Evolutionary conservation across 2,113 vertebrate species (phyloP).

Genomic region (Numida meleagris): DNA sequence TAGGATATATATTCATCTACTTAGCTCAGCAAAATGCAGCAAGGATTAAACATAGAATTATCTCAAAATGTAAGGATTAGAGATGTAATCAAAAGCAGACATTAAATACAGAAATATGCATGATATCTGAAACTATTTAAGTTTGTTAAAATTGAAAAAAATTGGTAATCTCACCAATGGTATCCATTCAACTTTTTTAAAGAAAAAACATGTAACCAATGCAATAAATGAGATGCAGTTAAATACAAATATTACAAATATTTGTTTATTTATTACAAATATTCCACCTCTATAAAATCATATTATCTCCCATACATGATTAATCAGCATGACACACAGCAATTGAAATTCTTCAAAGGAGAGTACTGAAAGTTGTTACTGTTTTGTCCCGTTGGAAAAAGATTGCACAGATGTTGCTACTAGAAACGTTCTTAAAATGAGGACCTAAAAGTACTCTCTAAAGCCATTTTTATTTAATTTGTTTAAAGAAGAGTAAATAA

Average conservation of each 20-base stretch:
- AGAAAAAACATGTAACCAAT: not conserved
- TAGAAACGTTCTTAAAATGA: not conserved
- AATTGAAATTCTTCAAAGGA: not conserved
- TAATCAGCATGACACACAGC: not conserved
- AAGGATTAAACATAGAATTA: not conserved
- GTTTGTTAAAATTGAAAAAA: not conserved
- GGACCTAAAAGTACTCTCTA: not conserved
- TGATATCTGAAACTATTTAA: not conserved
- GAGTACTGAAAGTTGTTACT: not conserved
- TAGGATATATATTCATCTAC: not conserved
- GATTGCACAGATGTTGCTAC: not conserved
- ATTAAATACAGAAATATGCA: not conserved
- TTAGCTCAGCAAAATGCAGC: not conserved
- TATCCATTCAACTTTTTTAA: not conserved
- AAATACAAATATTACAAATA: not conserved
- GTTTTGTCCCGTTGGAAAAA: not conserved
- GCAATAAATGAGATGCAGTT: not conserved
- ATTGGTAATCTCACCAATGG: no score
- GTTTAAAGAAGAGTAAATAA: conserved; percentile 48
- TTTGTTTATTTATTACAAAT: no score
- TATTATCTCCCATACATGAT: not conserved
- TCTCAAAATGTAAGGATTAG: not conserved
- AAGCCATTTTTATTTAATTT: conserved; percentile 10
- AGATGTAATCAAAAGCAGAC: not conserved
- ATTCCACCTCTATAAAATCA: not conserved